Evolutionary conservation across 2,113 vertebrate genomes (phyloP).

Genomic region (Nannospalax galili): DNA sequence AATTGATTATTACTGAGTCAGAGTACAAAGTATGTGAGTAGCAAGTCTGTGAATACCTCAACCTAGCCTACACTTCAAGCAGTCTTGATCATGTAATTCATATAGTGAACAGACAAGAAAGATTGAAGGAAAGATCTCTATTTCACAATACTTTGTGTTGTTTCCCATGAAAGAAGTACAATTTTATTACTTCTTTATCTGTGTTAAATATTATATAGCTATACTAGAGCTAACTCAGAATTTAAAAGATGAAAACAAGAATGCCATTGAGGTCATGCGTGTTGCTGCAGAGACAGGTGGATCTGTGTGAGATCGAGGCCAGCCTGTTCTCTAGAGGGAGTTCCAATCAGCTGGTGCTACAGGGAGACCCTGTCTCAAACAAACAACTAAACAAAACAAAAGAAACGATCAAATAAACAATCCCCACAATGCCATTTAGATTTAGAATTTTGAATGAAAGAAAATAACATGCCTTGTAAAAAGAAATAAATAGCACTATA

Average conservation of each 20-base stretch:
- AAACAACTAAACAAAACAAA: too few relatives aligned
- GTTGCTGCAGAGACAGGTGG: too few relatives aligned
- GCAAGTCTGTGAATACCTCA: accelerated
- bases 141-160: not conserved
- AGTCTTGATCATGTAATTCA: not conserved
- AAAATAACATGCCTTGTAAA: not conserved
- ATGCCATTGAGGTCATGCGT: not conserved
- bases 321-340: too few relatives aligned
- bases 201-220: not conserved
- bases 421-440: not conserved
- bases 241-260: not conserved
- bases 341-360: too few relatives aligned
- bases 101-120: not conserved
- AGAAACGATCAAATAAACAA: too few relatives aligned
- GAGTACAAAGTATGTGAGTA: not conserved
- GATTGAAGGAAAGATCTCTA: not conserved
- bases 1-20: not conserved
- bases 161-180: not conserved
- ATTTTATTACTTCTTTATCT: not conserved
- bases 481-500: not conserved
- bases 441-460: slow-evolving; percentile 61
- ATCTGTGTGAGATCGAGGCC: too few relatives aligned
- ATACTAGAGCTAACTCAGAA: not conserved
- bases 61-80: not conserved
- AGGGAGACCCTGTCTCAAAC: not conserved